Base-by-base conservation (phyloP, 2,888 invertebrate species). In the Drosophila austrosaltans region DNA sequence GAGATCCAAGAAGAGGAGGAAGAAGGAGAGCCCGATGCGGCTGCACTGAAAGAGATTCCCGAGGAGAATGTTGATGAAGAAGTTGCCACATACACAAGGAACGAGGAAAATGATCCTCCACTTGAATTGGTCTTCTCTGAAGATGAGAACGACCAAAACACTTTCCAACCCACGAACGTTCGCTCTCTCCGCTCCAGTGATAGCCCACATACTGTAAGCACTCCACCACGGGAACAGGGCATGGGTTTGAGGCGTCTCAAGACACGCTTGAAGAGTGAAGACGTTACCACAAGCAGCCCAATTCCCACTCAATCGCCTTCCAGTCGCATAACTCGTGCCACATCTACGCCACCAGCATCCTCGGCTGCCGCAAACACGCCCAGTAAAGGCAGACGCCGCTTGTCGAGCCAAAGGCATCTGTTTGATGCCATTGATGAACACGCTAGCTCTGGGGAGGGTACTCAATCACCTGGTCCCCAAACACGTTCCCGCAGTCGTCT, bases 391-490 rank as follows among this genome's bases (percentile, higher is more conserved):
- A 59, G 44, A 12, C 66, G 74, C 12, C 2, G 4, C 1, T 7
- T 3, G 3, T 22, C 16, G 3, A 36, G 10, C 16, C 48, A 39
- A 53, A 58, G 12, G 32, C 30, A 40, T 4, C 4, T 58, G 39
- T 30, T 72, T 10, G 66, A 66, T 39, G 66, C 58, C 5, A 72
- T 72, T 53, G 66, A 65, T 2, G 72, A 71, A 7, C 72, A 71
- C 20, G 12, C 63, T 12, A 4, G 28, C 20, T 2, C 5, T 36
- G 20, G 10, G 16, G 10, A 25, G 20, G 2, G 12, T 42, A 36
- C 63, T 22, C 16, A 42, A 22, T 48, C 48, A 48, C 22, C 48
- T 25, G 48, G 48, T 3, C 59, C 40, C 1, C 40, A 25, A 10
- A 71, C 72, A 0, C 70, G 70, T 7, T 56, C 61, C 0, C 69